Evolutionary conservation across 1,140 invertebrate species (phyloP).

Genomic region (Leptopilina clavipes): DNA sequence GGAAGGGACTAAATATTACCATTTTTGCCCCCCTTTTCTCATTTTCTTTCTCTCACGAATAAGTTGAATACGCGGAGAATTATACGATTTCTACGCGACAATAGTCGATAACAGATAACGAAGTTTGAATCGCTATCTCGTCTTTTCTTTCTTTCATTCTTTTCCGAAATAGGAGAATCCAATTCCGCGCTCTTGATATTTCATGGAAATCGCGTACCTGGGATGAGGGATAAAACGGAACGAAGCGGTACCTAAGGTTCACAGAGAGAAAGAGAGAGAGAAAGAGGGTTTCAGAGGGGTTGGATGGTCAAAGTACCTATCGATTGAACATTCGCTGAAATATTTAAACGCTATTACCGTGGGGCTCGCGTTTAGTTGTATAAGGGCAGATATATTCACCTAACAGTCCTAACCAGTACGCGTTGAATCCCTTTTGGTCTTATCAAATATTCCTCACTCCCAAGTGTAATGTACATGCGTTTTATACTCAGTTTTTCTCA

Average conservation of each 20-base stretch:
- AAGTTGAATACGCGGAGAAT: conserved; percentile 22
- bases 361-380: conserved; percentile 55
- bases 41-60: conserved; percentile 12
- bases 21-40: background rate
- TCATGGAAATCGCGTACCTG: conserved; percentile 62
- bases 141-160: conserved; percentile 34
- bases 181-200: conserved; percentile 67
- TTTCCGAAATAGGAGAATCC: conserved; percentile 61
- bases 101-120: conserved; percentile 35
- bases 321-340: conserved; percentile 71
- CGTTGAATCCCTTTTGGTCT: background rate
- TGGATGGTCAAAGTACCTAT: conserved; percentile 58
- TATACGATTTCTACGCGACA: conserved; percentile 32
- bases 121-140: conserved; percentile 42
- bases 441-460: conserved; percentile 13
- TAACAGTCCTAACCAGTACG: conserved; percentile 35
- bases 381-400: conserved; percentile 42
- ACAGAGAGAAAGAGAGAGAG: conserved; percentile 29
- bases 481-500: conserved; percentile 16
- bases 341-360: conserved; percentile 68
- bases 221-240: conserved; percentile 51
- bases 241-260: conserved; percentile 46
- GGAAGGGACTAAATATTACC: conserved; percentile 9
- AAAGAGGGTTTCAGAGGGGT: conserved; percentile 43
- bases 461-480: background rate